A percentile compares a stretch with the other conserved stretches of the same genome.
Evolutionary conservation across 2,113 vertebrate species (phyloP).

Genomic region (Xerus inauris): DNA sequence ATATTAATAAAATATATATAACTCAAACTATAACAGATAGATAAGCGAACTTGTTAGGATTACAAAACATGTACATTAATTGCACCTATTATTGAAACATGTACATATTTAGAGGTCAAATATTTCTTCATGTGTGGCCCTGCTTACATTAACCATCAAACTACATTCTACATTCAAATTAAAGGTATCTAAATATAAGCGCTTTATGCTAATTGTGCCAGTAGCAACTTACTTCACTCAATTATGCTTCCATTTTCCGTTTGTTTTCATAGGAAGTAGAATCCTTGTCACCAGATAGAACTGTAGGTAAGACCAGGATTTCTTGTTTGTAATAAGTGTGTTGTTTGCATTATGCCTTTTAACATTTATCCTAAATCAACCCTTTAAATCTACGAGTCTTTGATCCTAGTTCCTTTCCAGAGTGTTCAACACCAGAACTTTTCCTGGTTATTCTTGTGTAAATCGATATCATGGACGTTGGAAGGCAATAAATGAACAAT

Average conservation of each 20-base stretch:
- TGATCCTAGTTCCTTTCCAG: slow-evolving; percentile 79
- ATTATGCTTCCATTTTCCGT: slow-evolving; percentile 72
- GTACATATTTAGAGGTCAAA: neutral
- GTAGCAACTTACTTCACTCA: slow-evolving; percentile 75
- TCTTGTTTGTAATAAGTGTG: slow-evolving; percentile 80
- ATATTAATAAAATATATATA: neutral
- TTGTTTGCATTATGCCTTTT: slow-evolving; percentile 76
- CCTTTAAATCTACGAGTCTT: slow-evolving; percentile 84
- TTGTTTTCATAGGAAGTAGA: slow-evolving; percentile 76
- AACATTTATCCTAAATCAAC: slow-evolving; percentile 81
- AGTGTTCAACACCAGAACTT: slow-evolving; percentile 78
- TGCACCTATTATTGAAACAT: slow-evolving; percentile 29
- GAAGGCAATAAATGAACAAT: slow-evolving; percentile 76
- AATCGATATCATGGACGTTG: slow-evolving; percentile 78
- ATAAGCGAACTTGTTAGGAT: slow-evolving; percentile 29
- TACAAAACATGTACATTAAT: slow-evolving; percentile 29
- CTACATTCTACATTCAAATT: slow-evolving; percentile 74
- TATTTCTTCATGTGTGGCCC: slow-evolving; percentile 73
- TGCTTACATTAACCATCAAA: slow-evolving; percentile 59
- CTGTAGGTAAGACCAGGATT: slow-evolving; percentile 69
- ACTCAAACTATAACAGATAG: slow-evolving; percentile 49
- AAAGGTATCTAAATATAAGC: slow-evolving; percentile 70
- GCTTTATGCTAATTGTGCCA: slow-evolving; percentile 74
- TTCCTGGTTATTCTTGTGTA: slow-evolving; percentile 74
- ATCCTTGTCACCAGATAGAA: slow-evolving; percentile 69